Conservation (phyloP, 1,140 invertebrate species). For the Heliothis virescens region DNA sequence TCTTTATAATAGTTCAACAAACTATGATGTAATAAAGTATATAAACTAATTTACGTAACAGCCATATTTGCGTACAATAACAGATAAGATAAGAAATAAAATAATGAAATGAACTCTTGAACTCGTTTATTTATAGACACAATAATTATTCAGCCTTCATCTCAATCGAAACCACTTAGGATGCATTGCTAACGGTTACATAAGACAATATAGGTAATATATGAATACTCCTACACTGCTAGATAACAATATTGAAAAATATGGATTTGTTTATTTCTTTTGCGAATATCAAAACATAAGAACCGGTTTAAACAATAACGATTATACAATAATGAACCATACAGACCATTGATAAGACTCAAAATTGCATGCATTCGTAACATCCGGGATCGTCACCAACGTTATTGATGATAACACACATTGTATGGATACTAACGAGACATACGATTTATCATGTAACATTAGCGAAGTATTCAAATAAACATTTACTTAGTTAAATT, state of each 20-base stretch:
- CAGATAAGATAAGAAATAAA: constrained; percentile 38
- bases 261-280: constrained; percentile 19
- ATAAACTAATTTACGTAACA: background rate
- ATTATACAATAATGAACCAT: constrained; percentile 13
- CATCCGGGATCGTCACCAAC: constrained; percentile 39
- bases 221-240: background rate
- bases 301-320: background rate
- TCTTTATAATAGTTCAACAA: background rate
- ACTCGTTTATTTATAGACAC: constrained; percentile 30
- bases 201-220: background rate
- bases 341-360: background rate
- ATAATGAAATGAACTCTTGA: constrained; percentile 22
- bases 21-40: background rate
- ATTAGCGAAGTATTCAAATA: constrained; percentile 24
- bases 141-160: constrained; percentile 23
- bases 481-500: background rate
- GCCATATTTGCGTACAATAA: background rate
- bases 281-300: constrained; percentile 3
- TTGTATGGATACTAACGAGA: constrained; percentile 21
- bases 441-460: constrained; percentile 18
- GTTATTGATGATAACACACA: constrained; percentile 30
- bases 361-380: constrained; percentile 1
- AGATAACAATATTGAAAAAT: constrained; percentile 14
- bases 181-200: background rate
- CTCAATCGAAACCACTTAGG: constrained; percentile 19